Base-by-base conservation (phyloP, 2,113 vertebrate genomes). In the Serilophus lunatus region DNA sequence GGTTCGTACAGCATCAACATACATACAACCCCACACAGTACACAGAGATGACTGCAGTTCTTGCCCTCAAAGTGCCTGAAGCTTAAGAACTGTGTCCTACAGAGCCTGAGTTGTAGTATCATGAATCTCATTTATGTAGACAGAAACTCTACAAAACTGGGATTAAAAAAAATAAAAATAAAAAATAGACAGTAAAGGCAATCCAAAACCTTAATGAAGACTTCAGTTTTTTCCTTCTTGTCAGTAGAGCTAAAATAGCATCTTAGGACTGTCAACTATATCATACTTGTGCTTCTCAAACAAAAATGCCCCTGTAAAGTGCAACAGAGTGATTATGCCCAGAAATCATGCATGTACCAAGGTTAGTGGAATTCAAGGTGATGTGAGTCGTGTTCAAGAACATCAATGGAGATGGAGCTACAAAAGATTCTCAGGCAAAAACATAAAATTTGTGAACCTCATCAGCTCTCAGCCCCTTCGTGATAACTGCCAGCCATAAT, bases 281-380 rank as follows among this genome's bases (percentile, higher is more conserved):
- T 26, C 20, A 29, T 22, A 22, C n/a, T 66, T 75, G 42, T 75
- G 38, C 33, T 81, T 75, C 79, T 66, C 19, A 60, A 57, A 66
- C 7, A 50, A 81, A 86, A 53, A 49, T 36, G 16, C 7, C 56
- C 70, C 31, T 0, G 0, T n/a, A 42, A 71, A 75, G 12, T 31
- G 17, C 38, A 74, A 56, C 2, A 14, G n/a, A 69, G 15, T 9
- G n/a, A 75, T 33, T 25, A 60, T 25, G 57, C 13, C 24, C n/a
- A 75, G 26, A 51, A 51, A 38, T 53, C 11, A 13, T 2, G 12
- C 11, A 22, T 3, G 17, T 23, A 78, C 24, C 5, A 31, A 28
- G 17, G 33, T 54, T 59, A 9, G 40, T 54, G n/a, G 61, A 90
- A 84, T 72, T 89, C 25, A 56, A 93, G 10, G 18, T 72, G 31